These are phyloP conservation scores for Halocynthia aurantium DNA, from an alignment of 23 tunicate species.

Conservation along the genomic window DNA sequence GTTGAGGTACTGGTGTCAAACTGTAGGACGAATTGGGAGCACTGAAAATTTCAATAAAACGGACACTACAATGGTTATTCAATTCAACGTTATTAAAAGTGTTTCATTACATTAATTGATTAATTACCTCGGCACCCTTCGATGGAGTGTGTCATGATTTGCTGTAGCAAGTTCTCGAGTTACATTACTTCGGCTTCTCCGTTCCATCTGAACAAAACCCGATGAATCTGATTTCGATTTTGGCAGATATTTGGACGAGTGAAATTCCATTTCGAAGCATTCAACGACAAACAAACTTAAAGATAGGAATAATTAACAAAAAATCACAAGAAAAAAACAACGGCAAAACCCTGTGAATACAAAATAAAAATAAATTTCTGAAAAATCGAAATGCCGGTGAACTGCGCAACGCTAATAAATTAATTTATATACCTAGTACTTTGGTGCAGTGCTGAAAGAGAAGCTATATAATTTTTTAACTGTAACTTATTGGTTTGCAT, in stretches of 20 bases:
- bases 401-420: too few species aligned
- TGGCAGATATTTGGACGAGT: not conserved
- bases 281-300: too few species aligned
- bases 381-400: too few species aligned
- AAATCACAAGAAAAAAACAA: not conserved
- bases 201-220: not conserved
- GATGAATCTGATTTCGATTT: slow-evolving; percentile 17
- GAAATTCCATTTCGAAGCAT: too few species aligned
- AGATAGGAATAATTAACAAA: not conserved
- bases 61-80: not conserved
- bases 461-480: too few species aligned
- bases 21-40: slow-evolving; percentile 10
- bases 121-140: slow-evolving; percentile 19
- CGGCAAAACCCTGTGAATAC: not conserved
- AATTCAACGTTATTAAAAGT: not conserved
- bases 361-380: too few species aligned
- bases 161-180: slow-evolving; percentile 23
- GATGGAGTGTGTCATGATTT: slow-evolving; percentile 21
- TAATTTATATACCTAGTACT: too few species aligned
- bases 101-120: not conserved
- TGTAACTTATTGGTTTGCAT: too few species aligned
- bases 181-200: slow-evolving; percentile 16
- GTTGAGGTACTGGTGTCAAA: slow-evolving; percentile 25
- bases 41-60: slow-evolving; percentile 1
- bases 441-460: too few species aligned